phyloP scores from a whole-genome alignment of 2,888 invertebrate species.

The Coelinius sp. region DNA sequence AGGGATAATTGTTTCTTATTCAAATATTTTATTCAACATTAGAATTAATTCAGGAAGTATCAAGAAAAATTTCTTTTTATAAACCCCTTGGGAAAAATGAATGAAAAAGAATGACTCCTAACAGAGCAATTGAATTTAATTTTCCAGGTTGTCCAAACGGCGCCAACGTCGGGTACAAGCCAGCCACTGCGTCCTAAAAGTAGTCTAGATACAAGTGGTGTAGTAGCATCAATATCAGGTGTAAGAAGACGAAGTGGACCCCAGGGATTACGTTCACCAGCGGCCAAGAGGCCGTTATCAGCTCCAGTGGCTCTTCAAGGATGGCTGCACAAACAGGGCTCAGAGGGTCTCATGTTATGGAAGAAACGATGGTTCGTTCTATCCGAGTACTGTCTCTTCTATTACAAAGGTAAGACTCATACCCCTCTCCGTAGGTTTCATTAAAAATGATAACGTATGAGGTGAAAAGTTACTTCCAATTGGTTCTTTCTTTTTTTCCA shows the following conservation, averaged over 20 bases:
- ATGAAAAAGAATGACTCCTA: not conserved
- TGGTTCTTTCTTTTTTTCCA: not conserved
- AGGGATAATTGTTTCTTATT: not conserved
- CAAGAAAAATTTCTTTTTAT: not conserved
- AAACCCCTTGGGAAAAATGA: not conserved
- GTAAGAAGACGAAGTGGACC: conserved; percentile 66
- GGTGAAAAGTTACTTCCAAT: conserved; percentile 16
- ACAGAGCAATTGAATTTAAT: conserved; percentile 1
- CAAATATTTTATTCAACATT: not conserved
- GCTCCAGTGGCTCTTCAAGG: conserved; percentile 90
- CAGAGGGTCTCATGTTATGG: conserved; percentile 94
- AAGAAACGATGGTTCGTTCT: conserved; percentile 95
- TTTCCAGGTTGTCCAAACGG: conserved; percentile 58
- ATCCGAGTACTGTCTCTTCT: conserved; percentile 93
- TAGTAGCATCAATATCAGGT: conserved; percentile 60
- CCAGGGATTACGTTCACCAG: conserved; percentile 81
- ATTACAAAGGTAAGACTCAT: conserved; percentile 84
- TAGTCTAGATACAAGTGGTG: conserved; percentile 59
- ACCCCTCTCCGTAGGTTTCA: not conserved
- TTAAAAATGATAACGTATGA: not conserved
- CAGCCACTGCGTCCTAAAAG: conserved; percentile 66
- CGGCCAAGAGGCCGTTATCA: conserved; percentile 86
- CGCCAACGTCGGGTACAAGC: conserved; percentile 56
- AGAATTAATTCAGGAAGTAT: not conserved
- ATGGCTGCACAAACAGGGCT: conserved; percentile 93